A percentile compares a stretch with the other conserved stretches of the same genome.
Conservation (phyloP, 2,888 invertebrate genomes). For the Schizaphis graminum region DNA sequence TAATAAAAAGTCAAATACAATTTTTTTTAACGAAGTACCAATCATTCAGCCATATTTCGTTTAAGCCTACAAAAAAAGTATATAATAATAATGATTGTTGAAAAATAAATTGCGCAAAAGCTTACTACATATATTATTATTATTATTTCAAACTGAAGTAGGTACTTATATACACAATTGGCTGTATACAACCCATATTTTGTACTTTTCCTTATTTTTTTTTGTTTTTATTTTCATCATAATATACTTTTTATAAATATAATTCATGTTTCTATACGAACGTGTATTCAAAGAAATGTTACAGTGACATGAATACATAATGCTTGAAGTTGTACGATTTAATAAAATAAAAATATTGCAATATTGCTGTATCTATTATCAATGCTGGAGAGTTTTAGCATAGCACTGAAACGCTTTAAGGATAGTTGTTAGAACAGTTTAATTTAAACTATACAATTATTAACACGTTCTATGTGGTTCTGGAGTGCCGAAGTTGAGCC, state of each 20-base stretch:
- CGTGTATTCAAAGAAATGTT: neutral
- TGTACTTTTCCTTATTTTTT: neutral
- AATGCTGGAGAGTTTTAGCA: neutral
- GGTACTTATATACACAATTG: neutral
- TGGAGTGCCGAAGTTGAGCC: neutral
- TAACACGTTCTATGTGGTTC: too few species aligned
- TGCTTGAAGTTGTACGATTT: neutral
- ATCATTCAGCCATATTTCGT: neutral
- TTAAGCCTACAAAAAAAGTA: neutral
- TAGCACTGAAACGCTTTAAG: neutral
- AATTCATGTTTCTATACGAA: neutral
- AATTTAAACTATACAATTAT: neutral
- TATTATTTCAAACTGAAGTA: neutral
- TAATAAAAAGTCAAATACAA: neutral
- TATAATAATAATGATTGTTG: neutral
- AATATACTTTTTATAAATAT: neutral
- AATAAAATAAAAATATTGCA: neutral
- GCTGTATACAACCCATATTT: neutral
- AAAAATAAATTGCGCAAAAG: neutral
- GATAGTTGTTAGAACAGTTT: neutral
- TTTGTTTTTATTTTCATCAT: neutral
- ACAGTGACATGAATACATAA: neutral
- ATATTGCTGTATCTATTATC: neutral
- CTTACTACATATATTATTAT: neutral
- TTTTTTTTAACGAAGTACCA: neutral